Percentiles rank a stretch among this genome's conserved stretches.
These are phyloP conservation scores for Platanista minor DNA, from an alignment of 2,113 vertebrate genomes.

Conservation along the genomic window DNA sequence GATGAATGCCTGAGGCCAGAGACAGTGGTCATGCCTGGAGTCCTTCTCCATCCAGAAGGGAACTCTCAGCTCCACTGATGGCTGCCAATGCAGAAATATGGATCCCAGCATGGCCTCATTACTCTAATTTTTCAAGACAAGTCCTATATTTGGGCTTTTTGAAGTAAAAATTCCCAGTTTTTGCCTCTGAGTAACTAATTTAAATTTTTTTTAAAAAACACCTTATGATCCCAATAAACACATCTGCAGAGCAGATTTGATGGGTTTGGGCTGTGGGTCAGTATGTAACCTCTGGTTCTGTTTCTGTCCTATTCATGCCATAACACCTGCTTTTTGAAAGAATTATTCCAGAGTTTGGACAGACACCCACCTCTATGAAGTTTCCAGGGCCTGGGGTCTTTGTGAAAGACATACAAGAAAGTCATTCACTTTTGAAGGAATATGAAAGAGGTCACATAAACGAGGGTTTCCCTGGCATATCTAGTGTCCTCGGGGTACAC, in stretches of 20 bases:
- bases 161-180: neutral
- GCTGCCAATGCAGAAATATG: neutral
- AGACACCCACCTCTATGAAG: neutral
- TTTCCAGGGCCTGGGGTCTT: neutral
- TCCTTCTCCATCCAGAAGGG: neutral
- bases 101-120: neutral
- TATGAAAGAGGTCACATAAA: neutral
- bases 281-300: neutral
- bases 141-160: neutral
- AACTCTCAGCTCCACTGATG: neutral
- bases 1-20: neutral
- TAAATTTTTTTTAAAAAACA: neutral
- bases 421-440: neutral
- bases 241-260: neutral
- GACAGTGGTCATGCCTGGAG: accelerated
- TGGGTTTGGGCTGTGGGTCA: neutral
- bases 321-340: neutral
- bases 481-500: neutral
- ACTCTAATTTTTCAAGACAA: neutral
- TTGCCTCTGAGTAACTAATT: neutral
- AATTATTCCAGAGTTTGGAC: neutral
- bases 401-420: neutral
- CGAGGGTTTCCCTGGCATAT: neutral
- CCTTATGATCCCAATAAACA: neutral
- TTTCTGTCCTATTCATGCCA: neutral